Base-by-base conservation (phyloP, 2,888 invertebrate genomes). In the Schrankia costaestrigalis region DNA sequence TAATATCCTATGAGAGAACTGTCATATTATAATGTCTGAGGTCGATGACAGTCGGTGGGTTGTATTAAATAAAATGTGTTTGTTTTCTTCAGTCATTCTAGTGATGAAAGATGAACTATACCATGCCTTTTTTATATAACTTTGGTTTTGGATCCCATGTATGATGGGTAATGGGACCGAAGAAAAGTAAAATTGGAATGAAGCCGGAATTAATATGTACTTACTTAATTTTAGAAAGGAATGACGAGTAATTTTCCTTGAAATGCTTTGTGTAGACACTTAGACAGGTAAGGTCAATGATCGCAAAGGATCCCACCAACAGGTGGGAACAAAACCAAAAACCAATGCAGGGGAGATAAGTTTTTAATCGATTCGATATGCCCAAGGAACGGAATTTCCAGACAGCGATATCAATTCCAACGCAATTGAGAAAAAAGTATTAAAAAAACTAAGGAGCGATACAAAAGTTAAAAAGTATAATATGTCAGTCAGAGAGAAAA, bases 1-100 rank as follows among this genome's bases (percentile, higher is more conserved):
- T 48, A 54, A 54, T 19, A 21, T 54, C 25, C 37, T 36, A 45
- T 45, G 47, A 45, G 47, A 55, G 43, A 25, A 31, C 26, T 9
- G 35, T 34, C 24, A 40, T 32, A 31, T 37, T 30, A 13, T 7
- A 15, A n/a, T n/a, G n/a, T n/a, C n/a, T 19, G 44, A 49, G 56
- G 57, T 56, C 56, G 49, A 43, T 38, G 49, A 43, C 49, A 40
- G 42, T 27, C 18, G 32, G 22, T n/a, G n/a, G n/a, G n/a, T n/a
- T n/a, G n/a, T n/a, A n/a, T n/a, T n/a, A n/a, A n/a, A n/a, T n/a
- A n/a, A n/a, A n/a, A n/a, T n/a, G n/a, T n/a, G n/a, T n/a, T n/a
- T n/a, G n/a, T n/a, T n/a, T n/a, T n/a, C n/a, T n/a, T n/a, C n/a
- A n/a, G n/a, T n/a, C n/a, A n/a, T n/a, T n/a, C n/a, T n/a, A n/a